phyloP scores from a whole-genome alignment of 2,888 invertebrate genomes.

The Pachydiplax longipennis region DNA sequence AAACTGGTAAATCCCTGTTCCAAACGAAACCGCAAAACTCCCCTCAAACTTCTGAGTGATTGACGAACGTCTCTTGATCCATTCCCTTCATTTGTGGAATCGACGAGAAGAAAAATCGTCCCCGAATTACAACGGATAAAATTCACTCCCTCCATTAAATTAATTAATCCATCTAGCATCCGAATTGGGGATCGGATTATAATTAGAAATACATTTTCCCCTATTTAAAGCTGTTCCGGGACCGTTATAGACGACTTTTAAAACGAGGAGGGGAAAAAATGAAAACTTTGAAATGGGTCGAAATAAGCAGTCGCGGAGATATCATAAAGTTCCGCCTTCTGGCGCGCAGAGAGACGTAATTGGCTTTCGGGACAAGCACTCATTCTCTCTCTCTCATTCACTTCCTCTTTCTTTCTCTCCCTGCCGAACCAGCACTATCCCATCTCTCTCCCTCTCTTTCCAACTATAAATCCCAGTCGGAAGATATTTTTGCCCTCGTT shows the following conservation, averaged over 20 bases:
- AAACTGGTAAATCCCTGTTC: too few relatives aligned
- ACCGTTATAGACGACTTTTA: not conserved
- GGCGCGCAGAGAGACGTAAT: not conserved
- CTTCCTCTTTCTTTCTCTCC: not conserved
- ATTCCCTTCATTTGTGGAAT: too few relatives aligned
- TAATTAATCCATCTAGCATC: not conserved
- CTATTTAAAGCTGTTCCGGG: not conserved
- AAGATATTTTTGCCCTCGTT: not conserved
- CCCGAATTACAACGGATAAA: too few relatives aligned
- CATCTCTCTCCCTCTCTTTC: not conserved
- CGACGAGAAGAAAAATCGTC: too few relatives aligned
- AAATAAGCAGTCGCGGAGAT: not conserved
- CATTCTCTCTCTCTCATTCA: not conserved
- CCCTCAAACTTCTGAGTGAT: too few relatives aligned
- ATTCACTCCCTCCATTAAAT: too few relatives aligned
- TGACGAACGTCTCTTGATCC: too few relatives aligned
- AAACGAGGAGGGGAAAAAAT: not conserved
- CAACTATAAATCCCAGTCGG: not conserved
- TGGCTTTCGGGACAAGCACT: not conserved
- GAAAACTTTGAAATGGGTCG: not conserved
- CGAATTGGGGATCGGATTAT: not conserved
- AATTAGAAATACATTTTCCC: not conserved
- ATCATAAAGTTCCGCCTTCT: constrained; percentile 1
- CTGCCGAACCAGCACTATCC: not conserved
- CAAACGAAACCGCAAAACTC: too few relatives aligned